Base-by-base conservation (phyloP, 2,113 vertebrate species). In the Leucopsar rothschildi region DNA sequence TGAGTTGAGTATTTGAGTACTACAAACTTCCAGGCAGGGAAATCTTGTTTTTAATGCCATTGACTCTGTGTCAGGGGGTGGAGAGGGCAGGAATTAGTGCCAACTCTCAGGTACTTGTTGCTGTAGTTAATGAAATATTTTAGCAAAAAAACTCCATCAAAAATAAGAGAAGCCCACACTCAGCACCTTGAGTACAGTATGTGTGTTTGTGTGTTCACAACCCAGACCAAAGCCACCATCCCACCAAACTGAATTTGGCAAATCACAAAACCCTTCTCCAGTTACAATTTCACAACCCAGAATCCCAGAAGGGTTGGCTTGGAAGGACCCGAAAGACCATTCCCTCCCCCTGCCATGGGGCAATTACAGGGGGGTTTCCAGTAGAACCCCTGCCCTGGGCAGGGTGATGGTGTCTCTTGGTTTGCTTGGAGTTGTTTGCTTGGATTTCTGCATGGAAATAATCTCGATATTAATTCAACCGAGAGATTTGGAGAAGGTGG, bases 231-330 rank as follows among this genome's bases (percentile, higher is more conserved):
- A 29, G 73, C 57, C 50, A 27, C 20, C 27, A 3, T 31, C 27
- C 6, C 68, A 12, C 3, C 3, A 3, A 9, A 4, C 14, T 18
- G n/a, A 45, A 63, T 10, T 0, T 69, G 50, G 8, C 37, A 21
- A 56, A 52, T 47, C n/a, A 22, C 50, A 68, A 64, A 83, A 2
- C 35, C 35, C 17, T 60, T 44, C 57, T 40, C 63, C 66, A 18
- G 47, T 24, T 29, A 2, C 0, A 1, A 10, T 57, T 68, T 39
- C 3, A 3, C 2, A 4, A 19, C 55, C 40, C 22, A 22, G 70
- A 31, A 12, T 61, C 61, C 69, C 2, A 0, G 5, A 9, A 31
- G 55, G 45, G 13, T 37, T 59, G 77, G 33, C 45, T 60, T 40
- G 45, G 55, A 29, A 40, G 53, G 39, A 15, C 28, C 33, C 45